phyloP scores from a whole-genome alignment of 2,888 invertebrate species.

The Plusia festucae region DNA sequence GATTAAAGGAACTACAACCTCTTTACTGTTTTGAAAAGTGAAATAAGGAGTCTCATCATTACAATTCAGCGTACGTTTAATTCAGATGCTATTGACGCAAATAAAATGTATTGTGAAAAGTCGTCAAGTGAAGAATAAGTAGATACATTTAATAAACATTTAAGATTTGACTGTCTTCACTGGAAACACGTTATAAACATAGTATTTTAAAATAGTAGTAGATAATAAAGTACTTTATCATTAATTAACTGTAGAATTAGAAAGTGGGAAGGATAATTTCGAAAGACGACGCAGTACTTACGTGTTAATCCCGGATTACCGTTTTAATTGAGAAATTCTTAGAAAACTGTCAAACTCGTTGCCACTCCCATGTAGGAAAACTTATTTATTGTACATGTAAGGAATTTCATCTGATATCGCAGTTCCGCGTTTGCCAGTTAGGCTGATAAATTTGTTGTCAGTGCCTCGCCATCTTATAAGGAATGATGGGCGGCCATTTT shows the following conservation, averaged over 20 bases:
- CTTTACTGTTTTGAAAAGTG: not conserved
- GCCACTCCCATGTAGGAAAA: constrained; percentile 44
- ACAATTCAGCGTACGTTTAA: not conserved
- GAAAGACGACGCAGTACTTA: not conserved
- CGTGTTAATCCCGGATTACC: not conserved
- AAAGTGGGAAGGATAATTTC: not conserved
- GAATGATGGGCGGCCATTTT: constrained; percentile 53
- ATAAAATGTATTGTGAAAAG: no score
- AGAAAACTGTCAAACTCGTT: constrained; percentile 33
- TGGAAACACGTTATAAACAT: no score
- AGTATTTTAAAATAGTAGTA: no score
- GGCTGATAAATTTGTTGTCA: constrained; percentile 56
- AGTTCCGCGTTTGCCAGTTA: constrained; percentile 54
- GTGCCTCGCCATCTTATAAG: constrained; percentile 49
- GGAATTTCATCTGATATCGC: constrained; percentile 51
- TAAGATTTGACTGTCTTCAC: no score
- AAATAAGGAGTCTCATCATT: not conserved
- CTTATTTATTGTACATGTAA: constrained; percentile 43
- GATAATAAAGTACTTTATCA: not conserved
- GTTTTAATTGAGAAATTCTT: constrained; percentile 20
- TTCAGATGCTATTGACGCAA: not conserved
- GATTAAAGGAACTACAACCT: constrained; percentile 3
- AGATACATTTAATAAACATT: not conserved
- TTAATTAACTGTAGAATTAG: not conserved
- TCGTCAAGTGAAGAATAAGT: no score